These are phyloP conservation scores for Xiphophorus hellerii DNA, from an alignment of 2,113 vertebrate species.

Conservation along the genomic window DNA sequence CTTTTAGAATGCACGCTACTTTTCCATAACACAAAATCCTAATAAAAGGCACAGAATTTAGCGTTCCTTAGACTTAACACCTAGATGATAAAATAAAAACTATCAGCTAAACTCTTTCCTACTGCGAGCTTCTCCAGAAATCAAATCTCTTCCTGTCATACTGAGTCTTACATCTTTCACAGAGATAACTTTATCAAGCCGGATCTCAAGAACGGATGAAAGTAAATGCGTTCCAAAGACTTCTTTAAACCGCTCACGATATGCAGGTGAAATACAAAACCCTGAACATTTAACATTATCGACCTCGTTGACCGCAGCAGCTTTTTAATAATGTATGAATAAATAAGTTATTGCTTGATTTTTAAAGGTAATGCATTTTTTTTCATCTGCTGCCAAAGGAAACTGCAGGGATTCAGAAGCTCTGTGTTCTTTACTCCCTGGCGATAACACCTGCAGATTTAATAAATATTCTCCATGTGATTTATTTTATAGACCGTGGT, in stretches of 20 bases:
- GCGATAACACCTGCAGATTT: conserved; percentile 40
- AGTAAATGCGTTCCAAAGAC: neutral
- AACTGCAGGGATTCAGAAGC: conserved; percentile 11
- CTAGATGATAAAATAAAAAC: too few species aligned
- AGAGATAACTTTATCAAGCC: neutral
- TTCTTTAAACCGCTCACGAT: neutral
- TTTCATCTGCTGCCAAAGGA: conserved; percentile 25
- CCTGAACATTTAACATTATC: conserved; percentile 6
- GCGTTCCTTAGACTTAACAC: too few species aligned
- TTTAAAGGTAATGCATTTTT: conserved; percentile 16
- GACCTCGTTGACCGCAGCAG: neutral
- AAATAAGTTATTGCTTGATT: neutral
- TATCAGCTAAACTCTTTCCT: neutral
- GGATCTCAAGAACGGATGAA: neutral
- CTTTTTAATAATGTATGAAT: conserved; percentile 15
- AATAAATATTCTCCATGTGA: conserved; percentile 51
- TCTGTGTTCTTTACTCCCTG: conserved; percentile 7
- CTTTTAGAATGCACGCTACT: too few species aligned
- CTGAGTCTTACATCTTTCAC: neutral
- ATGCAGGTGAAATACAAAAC: conserved; percentile 6
- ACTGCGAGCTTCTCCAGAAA: neutral
- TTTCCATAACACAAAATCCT: too few species aligned
- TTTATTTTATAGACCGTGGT: conserved; percentile 46
- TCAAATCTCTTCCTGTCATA: neutral
- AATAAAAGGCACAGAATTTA: too few species aligned